Base-by-base conservation (phyloP, 2,113 vertebrate genomes). In the Lophura nycthemera region DNA sequence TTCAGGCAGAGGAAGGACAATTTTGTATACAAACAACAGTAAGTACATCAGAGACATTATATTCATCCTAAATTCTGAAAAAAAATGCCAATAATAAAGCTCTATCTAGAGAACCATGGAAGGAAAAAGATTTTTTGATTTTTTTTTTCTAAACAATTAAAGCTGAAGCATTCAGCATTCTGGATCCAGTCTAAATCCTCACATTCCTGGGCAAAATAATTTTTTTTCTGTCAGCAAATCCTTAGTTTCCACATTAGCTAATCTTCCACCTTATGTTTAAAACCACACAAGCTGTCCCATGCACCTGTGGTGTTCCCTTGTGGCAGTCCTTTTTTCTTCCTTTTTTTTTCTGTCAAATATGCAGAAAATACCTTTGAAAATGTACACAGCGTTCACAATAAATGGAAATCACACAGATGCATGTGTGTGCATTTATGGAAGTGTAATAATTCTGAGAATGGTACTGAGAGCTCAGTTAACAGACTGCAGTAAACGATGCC, bases 261-360 rank as follows among this genome's bases (percentile, higher is more conserved):
- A 91, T 87, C 79, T 40, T 30, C 74, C 80, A 76, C 71, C 88
- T 88, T 82, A 79, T 85, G 86, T 75, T 48, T 85, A 67, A 79
- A 65, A 25, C 65, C 30, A 52, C 29, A 45, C 79, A 90, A 88
- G 88, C 83, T 89, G 86, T 93, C 70, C 50, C 29, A 82, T 66
- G 69, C 75, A 78, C 66, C 80, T 89, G 78, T 56, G 52, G 22
- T n/a, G 29, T 54, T 87, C 64, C 40, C 81, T 87, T 91, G 66
- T 40, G 34, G 34, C 69, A 52, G 10, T 36, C 30, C 15, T 71
- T 85, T 74, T 71, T 45, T 75, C 42, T 78, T 32, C 36, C 13
- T 73, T 83, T 69, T 42, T 66, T 43, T 43, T 43, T 80, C 63
- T 36, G n/a, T 69, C 30, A 48, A 60, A 64, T 71, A 40, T 10